Percentiles rank a stretch among this genome's conserved stretches.
These are phyloP conservation scores for Miltochrista miniata DNA, from an alignment of 2,888 invertebrate genomes.

Conservation along the genomic window DNA sequence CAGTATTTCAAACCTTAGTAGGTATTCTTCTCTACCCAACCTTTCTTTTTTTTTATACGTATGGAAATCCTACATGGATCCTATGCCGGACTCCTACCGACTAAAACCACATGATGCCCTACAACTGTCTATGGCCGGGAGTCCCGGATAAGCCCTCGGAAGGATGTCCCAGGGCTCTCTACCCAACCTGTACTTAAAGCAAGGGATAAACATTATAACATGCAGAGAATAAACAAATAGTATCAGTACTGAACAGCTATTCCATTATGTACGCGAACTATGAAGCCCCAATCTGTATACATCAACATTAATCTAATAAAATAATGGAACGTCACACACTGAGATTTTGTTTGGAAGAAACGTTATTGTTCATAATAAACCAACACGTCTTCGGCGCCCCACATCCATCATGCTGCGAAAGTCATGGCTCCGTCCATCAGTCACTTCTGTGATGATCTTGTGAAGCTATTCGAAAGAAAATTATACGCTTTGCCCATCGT, in stretches of 20 bases:
- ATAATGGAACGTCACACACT: conserved; percentile 73
- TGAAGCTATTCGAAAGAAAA: not conserved
- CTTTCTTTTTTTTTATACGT: too few species aligned
- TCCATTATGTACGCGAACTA: conserved; percentile 11
- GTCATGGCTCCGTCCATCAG: conserved; percentile 57
- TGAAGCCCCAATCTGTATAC: conserved; percentile 23
- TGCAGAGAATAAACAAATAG: not conserved
- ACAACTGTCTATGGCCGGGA: too few species aligned
- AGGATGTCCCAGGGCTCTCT: not conserved
- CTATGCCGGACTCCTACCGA: too few species aligned
- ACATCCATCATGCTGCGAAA: conserved; percentile 66
- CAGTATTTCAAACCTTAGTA: too few species aligned
- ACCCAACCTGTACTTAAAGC: too few species aligned
- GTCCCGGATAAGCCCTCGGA: too few species aligned
- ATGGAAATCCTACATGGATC: too few species aligned
- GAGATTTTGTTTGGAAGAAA: conserved; percentile 64
- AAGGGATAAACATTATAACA: not conserved
- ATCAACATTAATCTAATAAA: conserved; percentile 73
- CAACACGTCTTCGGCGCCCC: conserved; percentile 65
- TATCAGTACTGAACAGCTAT: conserved; percentile 1
- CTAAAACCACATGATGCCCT: too few species aligned
- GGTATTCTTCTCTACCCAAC: too few species aligned
- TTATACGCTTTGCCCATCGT: not conserved
- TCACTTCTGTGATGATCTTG: conserved; percentile 42
- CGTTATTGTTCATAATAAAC: conserved; percentile 73